Evolutionary conservation across 2,113 vertebrate species (phyloP), one percentile per base, ranked within the genome.

Genomic region (Pseudopipra pipra): DNA sequence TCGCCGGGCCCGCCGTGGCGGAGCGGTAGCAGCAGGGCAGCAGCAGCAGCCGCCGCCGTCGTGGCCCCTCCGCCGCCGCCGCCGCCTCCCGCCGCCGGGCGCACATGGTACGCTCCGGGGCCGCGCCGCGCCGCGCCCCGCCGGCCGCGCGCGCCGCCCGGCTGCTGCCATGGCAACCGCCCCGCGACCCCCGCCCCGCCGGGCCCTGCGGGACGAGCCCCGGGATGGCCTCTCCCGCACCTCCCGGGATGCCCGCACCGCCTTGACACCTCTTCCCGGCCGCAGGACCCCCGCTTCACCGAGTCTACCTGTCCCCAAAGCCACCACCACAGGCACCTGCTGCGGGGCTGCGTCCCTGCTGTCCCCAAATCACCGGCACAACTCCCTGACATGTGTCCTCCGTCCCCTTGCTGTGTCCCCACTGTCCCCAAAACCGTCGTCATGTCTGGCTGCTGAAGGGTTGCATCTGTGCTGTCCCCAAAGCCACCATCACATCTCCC

Each of bases 101-200:
- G 44, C 44, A 46, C 44, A 46, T 46, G 44, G 44, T 46, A 46
- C 44, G 44, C 44, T 46, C 44, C 44, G 44, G 44, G 44, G 44
- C 44, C 44, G 44, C 44, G 44, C 44, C 44, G 44, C 44, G 44
- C 44, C 44, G 44, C 44, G 44, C 44, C 44, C 44, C 46, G 46
- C 46, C 46, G 46, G 46, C 46, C 46, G 46, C 46, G 46, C 46
- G 46, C 47, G 85, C 65, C 9, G 87, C 85, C 87, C 27, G 85
- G 80, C 82, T 63, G 96, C 95, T 97, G 90, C 90, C 93, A 95
- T 97, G 75, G 96, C 92, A 96, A 98, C 96, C 54, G 44, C 65
- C 54, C 76, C 41, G n/a, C 44, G 39, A 44, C 90, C 30, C 61
- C 73, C 71, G 66, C 39, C 71, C 72, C 65, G 35, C 73, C 52